Conservation (phyloP, 2,888 invertebrate species). For the Clanis bilineata region DNA sequence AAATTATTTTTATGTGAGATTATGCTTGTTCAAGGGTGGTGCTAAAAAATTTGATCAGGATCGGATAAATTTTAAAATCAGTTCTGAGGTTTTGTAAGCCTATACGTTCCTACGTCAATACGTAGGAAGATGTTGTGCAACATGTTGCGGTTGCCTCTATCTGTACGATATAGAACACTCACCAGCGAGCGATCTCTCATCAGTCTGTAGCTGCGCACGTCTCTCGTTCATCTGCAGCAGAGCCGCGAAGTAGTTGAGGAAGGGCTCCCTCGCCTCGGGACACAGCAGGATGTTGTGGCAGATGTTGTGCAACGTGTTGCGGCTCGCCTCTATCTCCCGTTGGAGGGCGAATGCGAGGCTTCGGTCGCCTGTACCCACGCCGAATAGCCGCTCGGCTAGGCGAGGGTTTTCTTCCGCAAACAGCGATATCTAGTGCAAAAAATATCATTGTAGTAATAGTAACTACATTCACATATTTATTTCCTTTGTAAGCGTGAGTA, state of each 20-base stretch:
- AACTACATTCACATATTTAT: neutral
- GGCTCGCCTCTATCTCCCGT: conserved; percentile 89
- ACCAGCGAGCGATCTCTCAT: conserved; percentile 91
- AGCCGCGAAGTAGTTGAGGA: conserved; percentile 90
- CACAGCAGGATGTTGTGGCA: conserved; percentile 93
- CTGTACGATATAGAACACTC: too few species aligned
- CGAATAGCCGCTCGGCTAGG: conserved; percentile 88
- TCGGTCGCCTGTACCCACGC: conserved; percentile 83
- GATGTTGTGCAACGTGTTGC: conserved; percentile 89
- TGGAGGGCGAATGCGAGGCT: conserved; percentile 87
- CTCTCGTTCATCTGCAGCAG: conserved; percentile 92
- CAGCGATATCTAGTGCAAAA: conserved; percentile 83
- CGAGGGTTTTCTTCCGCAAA: conserved; percentile 96
- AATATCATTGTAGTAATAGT: neutral
- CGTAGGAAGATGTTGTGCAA: too few species aligned
- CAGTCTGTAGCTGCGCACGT: conserved; percentile 94
- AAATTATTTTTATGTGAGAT: too few species aligned
- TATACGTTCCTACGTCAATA: too few species aligned
- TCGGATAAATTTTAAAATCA: too few species aligned
- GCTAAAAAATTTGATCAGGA: too few species aligned
- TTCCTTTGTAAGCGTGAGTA: too few species aligned
- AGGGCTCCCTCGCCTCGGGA: conserved; percentile 88
- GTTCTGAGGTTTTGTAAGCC: too few species aligned
- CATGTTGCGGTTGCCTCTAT: too few species aligned
- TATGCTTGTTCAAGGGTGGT: too few species aligned